A percentile compares a stretch with the other conserved stretches of the same genome.
phyloP scores from a whole-genome alignment of 2,888 invertebrate genomes.

The Papilio gigon region DNA sequence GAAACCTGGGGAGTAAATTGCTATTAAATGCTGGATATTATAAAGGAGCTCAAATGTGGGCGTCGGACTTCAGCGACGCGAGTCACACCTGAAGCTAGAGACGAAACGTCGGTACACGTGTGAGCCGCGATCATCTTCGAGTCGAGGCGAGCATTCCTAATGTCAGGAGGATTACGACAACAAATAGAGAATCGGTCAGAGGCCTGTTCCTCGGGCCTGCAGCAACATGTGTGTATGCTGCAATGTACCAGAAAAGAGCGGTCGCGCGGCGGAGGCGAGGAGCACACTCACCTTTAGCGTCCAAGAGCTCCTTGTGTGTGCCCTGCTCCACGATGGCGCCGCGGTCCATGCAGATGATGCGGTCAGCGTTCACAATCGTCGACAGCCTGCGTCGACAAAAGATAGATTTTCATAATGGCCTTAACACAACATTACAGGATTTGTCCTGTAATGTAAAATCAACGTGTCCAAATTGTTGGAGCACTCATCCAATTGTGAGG shows the following conservation, averaged over 20 bases:
- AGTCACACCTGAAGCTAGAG: too few relatives aligned
- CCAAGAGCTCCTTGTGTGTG: slow-evolving; percentile 88
- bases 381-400: slow-evolving; percentile 78
- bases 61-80: too few relatives aligned
- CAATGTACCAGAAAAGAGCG: neutral
- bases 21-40: neutral
- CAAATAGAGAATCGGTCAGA: too few relatives aligned
- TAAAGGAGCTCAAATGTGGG: too few relatives aligned
- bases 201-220: too few relatives aligned
- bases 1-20: slow-evolving; percentile 56
- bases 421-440: neutral
- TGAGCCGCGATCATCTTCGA: neutral
- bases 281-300: slow-evolving; percentile 78
- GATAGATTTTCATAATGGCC: neutral
- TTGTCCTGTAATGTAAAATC: too few relatives aligned
- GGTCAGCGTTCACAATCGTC: slow-evolving; percentile 87
- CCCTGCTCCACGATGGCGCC: slow-evolving; percentile 89
- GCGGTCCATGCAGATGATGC: slow-evolving; percentile 87
- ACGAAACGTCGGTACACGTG: too few relatives aligned
- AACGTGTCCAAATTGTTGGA: too few relatives aligned
- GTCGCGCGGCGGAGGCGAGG: neutral
- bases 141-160: too few relatives aligned
- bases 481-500: too few relatives aligned
- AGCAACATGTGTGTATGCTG: too few relatives aligned
- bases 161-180: too few relatives aligned